Percentiles rank a stretch among this genome's conserved stretches.
Conservation (phyloP, 2,888 invertebrate genomes). For the Eupithecia inturbata region DNA sequence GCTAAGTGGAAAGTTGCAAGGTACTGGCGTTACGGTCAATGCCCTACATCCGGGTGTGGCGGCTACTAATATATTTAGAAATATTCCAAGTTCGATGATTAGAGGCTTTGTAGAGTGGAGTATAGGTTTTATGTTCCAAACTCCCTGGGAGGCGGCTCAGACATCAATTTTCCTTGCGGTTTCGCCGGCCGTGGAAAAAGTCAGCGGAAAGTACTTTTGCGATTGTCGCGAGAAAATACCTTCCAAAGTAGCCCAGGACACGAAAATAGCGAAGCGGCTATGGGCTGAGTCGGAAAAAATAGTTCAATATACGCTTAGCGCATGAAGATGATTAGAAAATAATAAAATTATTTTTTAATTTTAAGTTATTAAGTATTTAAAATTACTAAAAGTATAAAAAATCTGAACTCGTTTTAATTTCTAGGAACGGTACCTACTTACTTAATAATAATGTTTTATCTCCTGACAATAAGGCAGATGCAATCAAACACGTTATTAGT, state of each 20-base stretch:
- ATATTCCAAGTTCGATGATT: slow-evolving; percentile 78
- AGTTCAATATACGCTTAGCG: slow-evolving; percentile 57
- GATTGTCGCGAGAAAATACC: slow-evolving; percentile 81
- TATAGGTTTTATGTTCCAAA: slow-evolving; percentile 80
- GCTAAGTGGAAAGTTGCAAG: slow-evolving; percentile 83
- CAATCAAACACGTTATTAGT: neutral
- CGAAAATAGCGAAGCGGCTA: slow-evolving; percentile 82
- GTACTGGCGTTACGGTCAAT: slow-evolving; percentile 87
- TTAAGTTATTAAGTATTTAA: neutral
- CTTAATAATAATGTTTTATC: neutral
- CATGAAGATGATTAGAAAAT: neutral
- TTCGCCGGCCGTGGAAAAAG: slow-evolving; percentile 82
- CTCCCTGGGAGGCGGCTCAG: slow-evolving; percentile 86
- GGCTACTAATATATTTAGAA: slow-evolving; percentile 86
- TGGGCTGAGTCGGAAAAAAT: slow-evolving; percentile 87
- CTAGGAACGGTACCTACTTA: neutral
- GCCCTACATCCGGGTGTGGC: slow-evolving; percentile 89
- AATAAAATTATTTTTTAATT: slow-evolving; percentile 10
- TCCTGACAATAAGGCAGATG: neutral
- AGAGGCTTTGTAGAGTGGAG: slow-evolving; percentile 57
- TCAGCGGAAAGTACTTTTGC: slow-evolving; percentile 87
- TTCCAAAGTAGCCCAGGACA: slow-evolving; percentile 81
- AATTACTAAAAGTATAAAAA: neutral
- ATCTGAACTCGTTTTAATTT: neutral
- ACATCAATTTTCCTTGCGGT: slow-evolving; percentile 84